Conservation (phyloP, 2,888 invertebrate genomes). For the Mayetiola destructor region DNA sequence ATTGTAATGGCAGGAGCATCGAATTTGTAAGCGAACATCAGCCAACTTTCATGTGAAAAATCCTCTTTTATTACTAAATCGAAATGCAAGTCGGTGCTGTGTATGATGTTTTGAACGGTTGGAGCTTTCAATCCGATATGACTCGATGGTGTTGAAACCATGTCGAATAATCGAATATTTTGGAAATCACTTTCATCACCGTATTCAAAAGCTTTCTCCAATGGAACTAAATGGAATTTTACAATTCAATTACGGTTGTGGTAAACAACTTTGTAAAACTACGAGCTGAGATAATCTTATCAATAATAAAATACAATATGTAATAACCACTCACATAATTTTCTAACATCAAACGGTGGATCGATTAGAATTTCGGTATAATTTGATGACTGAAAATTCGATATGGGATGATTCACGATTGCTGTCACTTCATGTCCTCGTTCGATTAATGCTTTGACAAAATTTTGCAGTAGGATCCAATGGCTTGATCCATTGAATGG, state of each 20-base stretch:
- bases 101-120: slow-evolving; percentile 27
- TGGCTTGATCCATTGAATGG: slow-evolving; percentile 35
- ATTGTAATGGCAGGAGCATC: slow-evolving; percentile 33
- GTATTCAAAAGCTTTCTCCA: too few relatives aligned
- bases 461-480: slow-evolving; percentile 35
- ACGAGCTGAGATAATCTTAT: not conserved
- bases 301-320: too few relatives aligned
- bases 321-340: slow-evolving; percentile 24
- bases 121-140: slow-evolving; percentile 28
- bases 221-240: slow-evolving; percentile 27
- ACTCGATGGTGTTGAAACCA: slow-evolving; percentile 21
- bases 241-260: slow-evolving; percentile 24
- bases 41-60: slow-evolving; percentile 35
- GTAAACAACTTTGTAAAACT: not conserved
- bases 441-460: slow-evolving; percentile 27
- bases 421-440: slow-evolving; percentile 36
- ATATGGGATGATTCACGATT: slow-evolving; percentile 24
- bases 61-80: slow-evolving; percentile 35
- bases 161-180: slow-evolving; percentile 30
- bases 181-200: slow-evolving; percentile 29
- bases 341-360: slow-evolving; percentile 30
- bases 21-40: slow-evolving; percentile 35
- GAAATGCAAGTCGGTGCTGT: slow-evolving; percentile 30
- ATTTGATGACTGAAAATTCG: slow-evolving; percentile 32
- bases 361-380: slow-evolving; percentile 32